These are phyloP conservation scores for Aspidoscelis tigris DNA, from an alignment of 2,113 vertebrate species.

Conservation along the genomic window DNA sequence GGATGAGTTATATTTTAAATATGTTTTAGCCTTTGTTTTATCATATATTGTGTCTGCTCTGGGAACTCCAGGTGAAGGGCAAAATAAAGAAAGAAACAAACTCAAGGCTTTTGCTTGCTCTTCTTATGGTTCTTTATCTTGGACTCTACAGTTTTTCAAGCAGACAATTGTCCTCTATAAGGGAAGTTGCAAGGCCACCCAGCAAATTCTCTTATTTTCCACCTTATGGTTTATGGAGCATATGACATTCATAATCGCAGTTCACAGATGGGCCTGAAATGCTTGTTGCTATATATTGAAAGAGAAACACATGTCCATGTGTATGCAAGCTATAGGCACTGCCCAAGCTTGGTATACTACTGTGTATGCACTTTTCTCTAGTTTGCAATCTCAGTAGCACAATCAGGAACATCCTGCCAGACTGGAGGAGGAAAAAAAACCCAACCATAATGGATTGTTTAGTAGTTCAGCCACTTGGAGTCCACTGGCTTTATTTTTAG, in stretches of 20 bases:
- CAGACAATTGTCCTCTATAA: background rate
- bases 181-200: background rate
- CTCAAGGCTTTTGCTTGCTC: background rate
- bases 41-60: too few relatives aligned
- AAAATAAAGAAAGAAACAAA: too few relatives aligned
- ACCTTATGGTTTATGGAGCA: background rate
- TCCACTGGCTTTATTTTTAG: background rate
- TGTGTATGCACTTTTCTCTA: background rate
- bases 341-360: background rate
- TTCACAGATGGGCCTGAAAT: background rate
- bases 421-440: slow-evolving; percentile 48
- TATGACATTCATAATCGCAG: too few relatives aligned
- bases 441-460: slow-evolving; percentile 34
- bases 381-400: background rate
- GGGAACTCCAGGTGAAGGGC: too few relatives aligned
- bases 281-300: background rate
- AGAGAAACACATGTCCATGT: background rate
- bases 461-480: slow-evolving; percentile 59
- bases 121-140: background rate
- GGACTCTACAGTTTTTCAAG: background rate
- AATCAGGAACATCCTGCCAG: background rate
- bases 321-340: background rate
- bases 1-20: too few relatives aligned
- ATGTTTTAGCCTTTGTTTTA: too few relatives aligned
- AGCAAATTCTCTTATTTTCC: background rate